Percentiles rank a stretch among this genome's conserved stretches.
Evolutionary conservation across 2,888 invertebrate species (phyloP).

Genomic region (Meandrusa payeni): DNA sequence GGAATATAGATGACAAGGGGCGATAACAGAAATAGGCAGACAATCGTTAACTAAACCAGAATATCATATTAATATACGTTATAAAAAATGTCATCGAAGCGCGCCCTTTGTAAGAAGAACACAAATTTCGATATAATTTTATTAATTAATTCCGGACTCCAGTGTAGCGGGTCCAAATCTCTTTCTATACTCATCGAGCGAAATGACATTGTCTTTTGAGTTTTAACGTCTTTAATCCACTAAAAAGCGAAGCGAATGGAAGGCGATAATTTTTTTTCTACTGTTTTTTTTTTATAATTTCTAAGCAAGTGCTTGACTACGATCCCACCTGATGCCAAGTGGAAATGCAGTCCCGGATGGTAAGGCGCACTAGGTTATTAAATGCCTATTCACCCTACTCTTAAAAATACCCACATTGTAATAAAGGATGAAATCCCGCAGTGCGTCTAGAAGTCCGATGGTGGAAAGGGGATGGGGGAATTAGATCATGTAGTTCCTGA

Average conservation of each 20-base stretch:
- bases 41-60: conserved; percentile 29
- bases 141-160: conserved; percentile 67
- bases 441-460: too few relatives aligned
- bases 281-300: too few relatives aligned
- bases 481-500: too few relatives aligned
- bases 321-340: too few relatives aligned
- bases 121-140: conserved; percentile 39
- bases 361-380: too few relatives aligned
- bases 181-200: conserved; percentile 18
- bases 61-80: conserved; percentile 34
- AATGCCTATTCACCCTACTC: too few relatives aligned
- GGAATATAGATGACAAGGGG: conserved; percentile 12
- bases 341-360: too few relatives aligned
- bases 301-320: too few relatives aligned
- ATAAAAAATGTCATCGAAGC: conserved; percentile 15
- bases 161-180: conserved; percentile 38
- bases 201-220: conserved; percentile 30
- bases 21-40: conserved; percentile 21
- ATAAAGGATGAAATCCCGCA: too few relatives aligned
- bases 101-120: conserved; percentile 32
- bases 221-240: conserved; percentile 7
- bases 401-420: too few relatives aligned
- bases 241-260: conserved; percentile 8
- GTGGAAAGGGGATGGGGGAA: too few relatives aligned
- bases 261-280: too few relatives aligned